Evolutionary conservation across 2,888 invertebrate genomes (phyloP).

Genomic region (Monochamus alternatus): DNA sequence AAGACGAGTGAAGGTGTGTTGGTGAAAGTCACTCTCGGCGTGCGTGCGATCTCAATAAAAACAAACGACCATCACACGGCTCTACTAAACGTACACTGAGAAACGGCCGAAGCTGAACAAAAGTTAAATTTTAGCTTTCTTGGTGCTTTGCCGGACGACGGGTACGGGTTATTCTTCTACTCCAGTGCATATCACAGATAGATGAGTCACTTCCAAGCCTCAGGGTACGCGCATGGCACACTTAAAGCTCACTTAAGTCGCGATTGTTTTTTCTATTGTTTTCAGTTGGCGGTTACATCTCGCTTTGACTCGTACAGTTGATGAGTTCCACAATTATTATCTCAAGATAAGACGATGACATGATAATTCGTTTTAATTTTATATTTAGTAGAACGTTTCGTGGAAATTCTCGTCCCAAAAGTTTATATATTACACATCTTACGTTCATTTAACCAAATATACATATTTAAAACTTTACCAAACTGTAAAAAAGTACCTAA

Average conservation of each 20-base stretch:
- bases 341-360: no score
- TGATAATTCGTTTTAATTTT: no score
- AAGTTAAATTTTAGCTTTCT: conserved; percentile 27
- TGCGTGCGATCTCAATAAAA: conserved; percentile 17
- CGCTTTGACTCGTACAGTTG: background rate
- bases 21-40: conserved; percentile 33
- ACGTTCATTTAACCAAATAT: no score
- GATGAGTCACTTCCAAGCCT: conserved; percentile 45
- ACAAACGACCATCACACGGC: conserved; percentile 19
- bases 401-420: no score
- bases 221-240: conserved; percentile 43
- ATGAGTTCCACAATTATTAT: no score
- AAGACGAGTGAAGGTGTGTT: conserved; percentile 37
- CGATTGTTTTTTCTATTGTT: conserved; percentile 10
- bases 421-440: no score
- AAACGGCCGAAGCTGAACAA: conserved; percentile 24
- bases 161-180: conserved; percentile 4
- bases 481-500: no score
- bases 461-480: no score
- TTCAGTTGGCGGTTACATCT: background rate
- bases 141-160: background rate
- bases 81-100: conserved; percentile 26
- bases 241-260: conserved; percentile 28
- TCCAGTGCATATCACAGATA: conserved; percentile 42
- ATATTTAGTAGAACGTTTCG: no score